Conservation (phyloP, 2,113 vertebrate species). For the Dasyornis broadbenti region DNA sequence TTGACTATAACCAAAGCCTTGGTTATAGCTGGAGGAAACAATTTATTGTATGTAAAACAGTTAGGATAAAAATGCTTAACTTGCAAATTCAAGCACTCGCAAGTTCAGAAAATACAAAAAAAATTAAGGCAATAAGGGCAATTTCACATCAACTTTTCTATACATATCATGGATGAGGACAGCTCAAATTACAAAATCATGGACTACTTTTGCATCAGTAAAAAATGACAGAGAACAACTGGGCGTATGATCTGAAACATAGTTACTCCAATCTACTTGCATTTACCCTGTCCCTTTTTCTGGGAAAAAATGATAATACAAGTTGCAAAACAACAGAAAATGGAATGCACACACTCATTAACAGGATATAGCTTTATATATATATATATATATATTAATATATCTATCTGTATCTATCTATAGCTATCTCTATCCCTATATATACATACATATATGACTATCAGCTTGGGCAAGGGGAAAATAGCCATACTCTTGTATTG, state of each 20-base stretch:
- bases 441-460: neutral
- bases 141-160: neutral
- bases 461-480: neutral
- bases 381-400: neutral
- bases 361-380: neutral
- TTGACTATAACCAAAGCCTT: too few relatives aligned
- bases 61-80: neutral
- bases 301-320: neutral
- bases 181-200: neutral
- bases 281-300: neutral
- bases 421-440: too few relatives aligned
- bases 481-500: neutral
- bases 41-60: neutral
- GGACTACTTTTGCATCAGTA: neutral
- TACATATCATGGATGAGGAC: neutral
- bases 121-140: neutral
- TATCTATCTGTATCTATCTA: too few relatives aligned
- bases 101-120: neutral
- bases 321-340: neutral
- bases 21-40: conserved; percentile 1
- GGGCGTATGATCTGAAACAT: neutral
- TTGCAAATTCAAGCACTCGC: neutral
- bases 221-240: neutral
- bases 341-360: neutral
- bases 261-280: neutral